Base-by-base conservation (phyloP, 2,888 invertebrate genomes). In the Agonopterix heracliana region DNA sequence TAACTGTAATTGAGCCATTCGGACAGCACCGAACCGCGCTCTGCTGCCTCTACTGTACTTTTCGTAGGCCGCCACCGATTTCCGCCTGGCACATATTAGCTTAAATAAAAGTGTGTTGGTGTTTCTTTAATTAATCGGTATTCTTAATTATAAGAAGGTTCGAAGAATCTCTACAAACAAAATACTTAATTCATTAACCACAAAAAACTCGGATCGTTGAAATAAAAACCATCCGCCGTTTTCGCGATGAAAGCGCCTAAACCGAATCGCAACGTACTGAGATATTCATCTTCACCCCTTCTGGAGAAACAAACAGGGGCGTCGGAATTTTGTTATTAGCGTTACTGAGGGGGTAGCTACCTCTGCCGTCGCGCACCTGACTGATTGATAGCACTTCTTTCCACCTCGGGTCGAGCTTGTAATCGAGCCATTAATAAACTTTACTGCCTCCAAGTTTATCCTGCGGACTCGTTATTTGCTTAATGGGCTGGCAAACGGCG, bases 361-460 rank as follows among this genome's bases (percentile, higher is more conserved):
- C 72, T 72, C 68, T 75, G 67, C 78, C 81, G 84, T 82, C 81
- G 82, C 85, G 76, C 82, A 86, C 87, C 86, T 86, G 84, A 84
- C 87, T 86, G 88, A 88, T 87, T 87, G 87, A 88, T 88, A 86
- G 87, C 83, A 80, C 84, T 88, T 87, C 88, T 88, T 88, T 88
- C 83, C 79, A 81, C 85, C 84, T 84, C 82, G 87, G 87, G 85
- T 83, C 86, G 86, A 85, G 87, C 84, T 83, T 85, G 87, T 88
- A 88, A 88, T 88, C 88, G 88, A 83, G 86, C 83, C 87, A 88
- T 88, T 88, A 87, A 88, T 88, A 88, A 88, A 88, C 77, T 87
- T 87, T 87, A 87, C 84, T 82, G 81, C 88, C 81, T 82, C 78
- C 73, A 81, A 86, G 82, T 86, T 84, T 82, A 85, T 84, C 82